phyloP scores from a whole-genome alignment of 2,888 invertebrate genomes.

The Idaea biselata region DNA sequence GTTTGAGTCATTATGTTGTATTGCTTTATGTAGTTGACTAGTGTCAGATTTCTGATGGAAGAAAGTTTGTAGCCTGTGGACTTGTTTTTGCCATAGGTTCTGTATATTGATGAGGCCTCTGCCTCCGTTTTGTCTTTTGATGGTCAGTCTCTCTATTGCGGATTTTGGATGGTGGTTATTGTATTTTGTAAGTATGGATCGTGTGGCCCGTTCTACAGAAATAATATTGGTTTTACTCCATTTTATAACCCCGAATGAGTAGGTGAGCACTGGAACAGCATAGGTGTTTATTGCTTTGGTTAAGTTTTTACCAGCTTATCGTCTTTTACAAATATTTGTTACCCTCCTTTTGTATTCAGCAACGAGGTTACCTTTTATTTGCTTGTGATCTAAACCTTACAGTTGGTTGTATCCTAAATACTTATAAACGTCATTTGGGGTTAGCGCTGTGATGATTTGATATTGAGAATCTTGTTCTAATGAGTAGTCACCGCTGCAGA shows the following conservation, averaged over 20 bases:
- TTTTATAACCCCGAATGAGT: slow-evolving; percentile 11
- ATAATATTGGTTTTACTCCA: slow-evolving; percentile 13
- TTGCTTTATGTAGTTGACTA: neutral
- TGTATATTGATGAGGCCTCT: slow-evolving; percentile 9
- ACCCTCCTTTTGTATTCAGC: neutral
- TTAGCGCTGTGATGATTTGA: neutral
- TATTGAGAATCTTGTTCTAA: neutral
- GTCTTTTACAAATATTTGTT: neutral
- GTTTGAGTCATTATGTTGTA: neutral
- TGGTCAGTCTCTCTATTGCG: slow-evolving; percentile 7
- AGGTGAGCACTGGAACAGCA: slow-evolving; percentile 9
- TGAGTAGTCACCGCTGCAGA: neutral
- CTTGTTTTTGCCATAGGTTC: slow-evolving; percentile 2
- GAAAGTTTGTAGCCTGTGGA: neutral
- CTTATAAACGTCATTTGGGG: neutral
- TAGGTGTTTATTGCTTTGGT: slow-evolving; percentile 11
- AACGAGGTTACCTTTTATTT: neutral
- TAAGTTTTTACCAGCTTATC: neutral
- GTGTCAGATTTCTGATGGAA: neutral
- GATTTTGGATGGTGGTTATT: slow-evolving; percentile 14
- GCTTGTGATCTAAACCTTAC: neutral
- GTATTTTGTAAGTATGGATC: slow-evolving; percentile 13
- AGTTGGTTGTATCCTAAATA: neutral
- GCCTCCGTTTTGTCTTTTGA: slow-evolving; percentile 12
- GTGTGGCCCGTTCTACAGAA: slow-evolving; percentile 14